Percentiles rank a stretch among this genome's conserved stretches.
These are phyloP conservation scores for Borostomias antarcticus DNA, from an alignment of 2,797 vertebrate species.

Conservation along the genomic window DNA sequence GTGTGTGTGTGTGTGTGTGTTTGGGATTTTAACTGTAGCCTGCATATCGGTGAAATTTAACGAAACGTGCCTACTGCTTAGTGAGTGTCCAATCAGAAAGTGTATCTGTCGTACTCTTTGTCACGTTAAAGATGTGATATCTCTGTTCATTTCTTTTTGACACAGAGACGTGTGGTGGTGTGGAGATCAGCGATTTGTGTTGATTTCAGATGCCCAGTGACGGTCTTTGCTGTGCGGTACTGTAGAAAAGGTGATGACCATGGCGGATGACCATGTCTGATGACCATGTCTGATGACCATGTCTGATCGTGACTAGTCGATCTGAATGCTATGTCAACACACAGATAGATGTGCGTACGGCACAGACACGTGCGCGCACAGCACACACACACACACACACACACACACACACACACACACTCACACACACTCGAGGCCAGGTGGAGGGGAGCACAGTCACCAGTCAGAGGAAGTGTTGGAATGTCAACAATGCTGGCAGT, in stretches of 20 bases:
- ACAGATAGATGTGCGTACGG: too few species aligned
- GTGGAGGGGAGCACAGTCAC: not conserved
- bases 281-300: not conserved
- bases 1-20: conserved; percentile 1
- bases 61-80: not conserved
- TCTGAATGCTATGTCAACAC: too few species aligned
- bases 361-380: too few species aligned
- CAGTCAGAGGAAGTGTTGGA: not conserved
- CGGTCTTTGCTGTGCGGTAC: too few species aligned
- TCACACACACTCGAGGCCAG: not conserved
- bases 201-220: too few species aligned
- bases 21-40: not conserved
- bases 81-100: not conserved
- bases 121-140: too few species aligned
- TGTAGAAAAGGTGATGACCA: too few species aligned
- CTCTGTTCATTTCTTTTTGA: too few species aligned
- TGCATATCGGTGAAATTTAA: not conserved
- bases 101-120: not conserved
- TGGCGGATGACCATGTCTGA: too few species aligned
- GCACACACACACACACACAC: too few species aligned
- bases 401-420: not conserved
- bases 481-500: not conserved
- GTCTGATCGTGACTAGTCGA: not conserved
- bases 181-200: too few species aligned
- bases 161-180: too few species aligned